These are phyloP conservation scores for Danio aesculapii DNA, from an alignment of 2,797 vertebrate species.

Conservation along the genomic window DNA sequence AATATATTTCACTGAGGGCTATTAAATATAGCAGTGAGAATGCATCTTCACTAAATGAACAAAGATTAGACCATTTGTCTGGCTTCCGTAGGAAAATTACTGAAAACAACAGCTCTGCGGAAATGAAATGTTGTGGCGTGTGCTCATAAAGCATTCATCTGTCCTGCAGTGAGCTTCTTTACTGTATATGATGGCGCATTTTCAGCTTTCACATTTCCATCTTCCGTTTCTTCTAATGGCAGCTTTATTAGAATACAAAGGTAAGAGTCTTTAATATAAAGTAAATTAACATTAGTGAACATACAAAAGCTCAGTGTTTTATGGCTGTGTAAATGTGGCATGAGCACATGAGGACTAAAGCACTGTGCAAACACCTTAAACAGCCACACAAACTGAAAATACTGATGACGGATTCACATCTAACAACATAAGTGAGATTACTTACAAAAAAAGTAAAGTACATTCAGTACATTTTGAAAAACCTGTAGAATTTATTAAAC, in stretches of 20 bases:
- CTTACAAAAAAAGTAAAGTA: no score
- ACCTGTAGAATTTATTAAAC: no score
- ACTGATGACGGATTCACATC: no score
- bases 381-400: no score
- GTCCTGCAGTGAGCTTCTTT: not conserved
- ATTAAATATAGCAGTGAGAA: no score
- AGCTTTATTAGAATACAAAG: slow-evolving; percentile 10
- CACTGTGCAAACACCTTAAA: no score
- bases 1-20: not conserved
- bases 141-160: not conserved
- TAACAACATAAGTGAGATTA: no score
- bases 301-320: no score
- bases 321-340: no score
- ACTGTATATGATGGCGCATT: slow-evolving; percentile 15
- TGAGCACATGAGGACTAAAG: no score
- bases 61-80: not conserved
- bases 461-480: no score
- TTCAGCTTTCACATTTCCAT: not conserved
- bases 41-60: not conserved
- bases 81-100: not conserved
- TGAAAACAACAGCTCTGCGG: not conserved
- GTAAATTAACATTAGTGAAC: no score
- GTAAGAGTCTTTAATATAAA: slow-evolving; percentile 18
- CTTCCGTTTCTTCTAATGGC: slow-evolving; percentile 22
- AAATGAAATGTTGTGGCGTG: not conserved